Percentiles rank a stretch among this genome's conserved stretches.
Conservation (phyloP, 2,113 vertebrate species). For the Urocolius indicus region DNA sequence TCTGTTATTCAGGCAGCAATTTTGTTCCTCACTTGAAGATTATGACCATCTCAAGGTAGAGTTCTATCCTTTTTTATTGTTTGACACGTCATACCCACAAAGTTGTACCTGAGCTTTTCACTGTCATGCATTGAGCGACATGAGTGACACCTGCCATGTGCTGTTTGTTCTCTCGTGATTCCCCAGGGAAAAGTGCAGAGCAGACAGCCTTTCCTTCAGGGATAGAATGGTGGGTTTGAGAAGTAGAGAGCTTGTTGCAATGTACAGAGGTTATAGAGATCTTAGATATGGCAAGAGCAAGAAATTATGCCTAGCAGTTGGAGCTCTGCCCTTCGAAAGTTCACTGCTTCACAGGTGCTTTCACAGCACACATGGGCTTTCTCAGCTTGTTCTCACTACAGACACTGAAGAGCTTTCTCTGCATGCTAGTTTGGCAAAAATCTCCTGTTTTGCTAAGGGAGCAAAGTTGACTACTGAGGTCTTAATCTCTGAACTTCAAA, state of each 20-base stretch:
- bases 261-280: not conserved
- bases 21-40: not conserved
- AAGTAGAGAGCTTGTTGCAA: not conserved
- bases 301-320: not conserved
- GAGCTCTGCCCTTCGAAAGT: not conserved
- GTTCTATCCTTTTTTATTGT: not conserved
- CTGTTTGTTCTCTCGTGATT: not conserved
- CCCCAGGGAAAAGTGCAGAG: not conserved
- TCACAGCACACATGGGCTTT: not conserved
- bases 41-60: not conserved
- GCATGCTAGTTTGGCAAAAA: not conserved
- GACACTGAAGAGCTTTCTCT: not conserved
- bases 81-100: accelerated
- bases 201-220: not conserved
- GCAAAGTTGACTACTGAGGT: not conserved
- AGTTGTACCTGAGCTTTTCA: not conserved
- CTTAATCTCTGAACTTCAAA: not conserved
- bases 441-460: not conserved
- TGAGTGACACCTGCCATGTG: not conserved
- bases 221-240: not conserved
- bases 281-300: not conserved
- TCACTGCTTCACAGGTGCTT: not conserved
- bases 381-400: not conserved
- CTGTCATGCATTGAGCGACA: not conserved
- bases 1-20: too few species aligned